Evolutionary conservation across 2,888 invertebrate genomes (phyloP), one percentile per base, ranked within the genome.

Genomic region (Allolobophora icterica): DNA sequence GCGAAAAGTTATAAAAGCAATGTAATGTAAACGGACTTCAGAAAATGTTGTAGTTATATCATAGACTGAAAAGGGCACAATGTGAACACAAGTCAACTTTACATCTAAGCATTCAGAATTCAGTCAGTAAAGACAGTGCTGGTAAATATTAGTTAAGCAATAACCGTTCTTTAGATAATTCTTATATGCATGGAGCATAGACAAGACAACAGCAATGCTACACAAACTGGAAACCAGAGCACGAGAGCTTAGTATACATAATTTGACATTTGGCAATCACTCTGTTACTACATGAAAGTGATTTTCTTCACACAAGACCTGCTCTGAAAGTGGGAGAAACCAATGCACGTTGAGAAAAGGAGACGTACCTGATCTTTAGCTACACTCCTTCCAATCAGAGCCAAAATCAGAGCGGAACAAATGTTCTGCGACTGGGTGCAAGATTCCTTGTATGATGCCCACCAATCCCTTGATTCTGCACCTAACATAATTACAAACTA

Each of bases 361-460:
- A 33, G 35, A 8, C 13, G 24, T 30, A 90, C 89, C 42, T 91
- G 84, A 90, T 93, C 93, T 89, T 89, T 96, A 0, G 97, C 97
- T 8, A 98, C 97, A 33, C 97, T 97, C 94, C 97, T 97, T 94
- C 98, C 98, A 38, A 97, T 97, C 95, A 98, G 96, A 0, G 98
- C 97, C 30, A 97, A 97, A 91, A 97, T 97, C 94, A 98, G 96
- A 2, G 98, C 97, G 92, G 97, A 96, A 93, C 97, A 96, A 19
- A 97, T 97, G 94, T 97, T 97, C 0, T 96, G 96, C 93, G 97
- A 97, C 92, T 97, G 97, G 1, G 97, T 96, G 92, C 98, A 96
- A 92, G 97, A 96, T 93, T 97, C 97, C 45, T 98, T 96, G 89
- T 98, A 96, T 91, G 96, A 96, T 94, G 97, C 97, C 98, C 98